Conservation (phyloP, 2,113 vertebrate species). For the Xenopus tropicalis region DNA sequence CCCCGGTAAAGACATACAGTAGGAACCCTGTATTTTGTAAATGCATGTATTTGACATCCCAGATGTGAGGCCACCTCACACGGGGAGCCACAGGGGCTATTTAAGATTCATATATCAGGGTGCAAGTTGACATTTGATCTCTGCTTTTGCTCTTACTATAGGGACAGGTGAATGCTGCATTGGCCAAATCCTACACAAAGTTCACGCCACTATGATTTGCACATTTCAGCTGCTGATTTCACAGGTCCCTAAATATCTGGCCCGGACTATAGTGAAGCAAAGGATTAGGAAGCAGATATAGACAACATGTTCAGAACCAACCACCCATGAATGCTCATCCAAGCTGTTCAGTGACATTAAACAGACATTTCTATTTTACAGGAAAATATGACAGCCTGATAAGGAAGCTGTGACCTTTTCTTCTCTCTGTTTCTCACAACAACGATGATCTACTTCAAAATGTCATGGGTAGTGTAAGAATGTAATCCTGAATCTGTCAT, state of each 20-base stretch:
- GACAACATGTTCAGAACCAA: constrained; percentile 49
- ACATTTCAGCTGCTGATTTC: no score
- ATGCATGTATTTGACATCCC: no score
- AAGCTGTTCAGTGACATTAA: constrained; percentile 65
- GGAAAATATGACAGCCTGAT: constrained; percentile 60
- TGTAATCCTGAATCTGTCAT: constrained; percentile 61
- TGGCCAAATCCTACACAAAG: no score
- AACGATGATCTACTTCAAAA: constrained; percentile 63
- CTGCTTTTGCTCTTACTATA: no score
- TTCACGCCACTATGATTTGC: no score
- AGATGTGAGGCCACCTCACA: no score
- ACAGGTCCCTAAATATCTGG: constrained; percentile 6
- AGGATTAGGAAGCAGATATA: constrained; percentile 45
- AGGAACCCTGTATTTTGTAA: no score
- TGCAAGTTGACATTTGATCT: no score
- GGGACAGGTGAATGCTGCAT: no score
- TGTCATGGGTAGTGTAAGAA: constrained; percentile 58
- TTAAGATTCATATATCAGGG: no score
- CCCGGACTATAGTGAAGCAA: constrained; percentile 43
- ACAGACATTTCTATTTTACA: constrained; percentile 66
- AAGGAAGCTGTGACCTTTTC: constrained; percentile 64
- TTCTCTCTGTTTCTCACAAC: constrained; percentile 52
- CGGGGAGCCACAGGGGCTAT: no score
- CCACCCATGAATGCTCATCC: constrained; percentile 55
- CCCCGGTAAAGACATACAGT: no score